Evolutionary conservation across 2,888 invertebrate species (phyloP).

Genomic region (Apodemia zela): DNA sequence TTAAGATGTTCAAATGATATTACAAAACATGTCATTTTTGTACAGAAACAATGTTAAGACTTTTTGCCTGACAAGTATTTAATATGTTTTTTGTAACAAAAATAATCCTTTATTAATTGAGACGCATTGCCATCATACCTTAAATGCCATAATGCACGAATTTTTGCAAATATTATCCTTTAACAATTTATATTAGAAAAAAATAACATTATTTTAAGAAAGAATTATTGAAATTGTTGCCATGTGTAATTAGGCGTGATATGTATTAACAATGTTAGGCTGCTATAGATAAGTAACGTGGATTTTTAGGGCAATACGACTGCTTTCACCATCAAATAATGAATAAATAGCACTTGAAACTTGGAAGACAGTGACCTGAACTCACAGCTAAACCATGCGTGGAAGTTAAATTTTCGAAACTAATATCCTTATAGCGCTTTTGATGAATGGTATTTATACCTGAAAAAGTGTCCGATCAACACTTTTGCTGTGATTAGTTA

Average conservation of each 20-base stretch:
- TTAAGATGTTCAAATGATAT: not conserved
- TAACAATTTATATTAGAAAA: not conserved
- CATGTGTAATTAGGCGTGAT: slow-evolving; percentile 11
- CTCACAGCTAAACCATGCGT: too few relatives aligned
- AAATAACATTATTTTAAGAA: slow-evolving; percentile 4
- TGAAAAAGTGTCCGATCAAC: too few relatives aligned
- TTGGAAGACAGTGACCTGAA: too few relatives aligned
- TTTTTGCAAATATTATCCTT: not conserved
- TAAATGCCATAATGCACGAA: slow-evolving; percentile 3
- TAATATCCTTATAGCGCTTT: too few relatives aligned
- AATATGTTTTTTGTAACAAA: not conserved
- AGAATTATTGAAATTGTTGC: slow-evolving; percentile 1
- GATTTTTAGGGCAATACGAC: not conserved
- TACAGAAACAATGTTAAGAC: too few relatives aligned
- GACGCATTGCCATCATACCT: slow-evolving; percentile 2
- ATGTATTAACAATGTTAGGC: slow-evolving; percentile 7
- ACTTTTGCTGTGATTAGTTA: too few relatives aligned
- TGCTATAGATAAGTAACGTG: not conserved
- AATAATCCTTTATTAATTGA: not conserved
- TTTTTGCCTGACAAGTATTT: not conserved
- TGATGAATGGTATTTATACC: too few relatives aligned
- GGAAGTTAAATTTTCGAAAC: too few relatives aligned
- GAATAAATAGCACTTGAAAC: too few relatives aligned
- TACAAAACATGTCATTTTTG: too few relatives aligned
- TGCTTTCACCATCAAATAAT: too few relatives aligned